Evolutionary conservation across 1,140 invertebrate genomes (phyloP), one percentile per base, ranked within the genome.

Genomic region (Pogonus chalceus): DNA sequence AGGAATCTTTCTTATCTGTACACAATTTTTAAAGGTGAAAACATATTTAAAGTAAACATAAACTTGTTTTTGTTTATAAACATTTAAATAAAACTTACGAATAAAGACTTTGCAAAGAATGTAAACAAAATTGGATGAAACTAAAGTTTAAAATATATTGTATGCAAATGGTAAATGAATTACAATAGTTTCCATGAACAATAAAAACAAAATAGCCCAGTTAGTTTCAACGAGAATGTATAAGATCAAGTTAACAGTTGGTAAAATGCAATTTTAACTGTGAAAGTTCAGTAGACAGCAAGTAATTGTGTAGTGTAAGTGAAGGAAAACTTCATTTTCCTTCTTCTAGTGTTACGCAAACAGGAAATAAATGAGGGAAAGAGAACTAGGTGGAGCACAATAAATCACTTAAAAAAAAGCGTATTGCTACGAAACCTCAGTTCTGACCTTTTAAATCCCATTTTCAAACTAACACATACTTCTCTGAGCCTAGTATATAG

Each of bases 231-330:
- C 26, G 26, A 4, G 26, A 31, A 14, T 14, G 26, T 10, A 43
- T 9, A n/a, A n/a, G n/a, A n/a, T 16, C 18, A 43, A 16, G 7
- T 43, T 43, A 43, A 43, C 9, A 43, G 7, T 43, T 43, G 18
- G 37, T 9, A 18, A 43, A 43, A 43, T 43, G 37, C 18, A 43
- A 43, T 43, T 43, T 43, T 43, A 43, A 43, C 37, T 12, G 37
- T 43, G 18, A 43, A 43, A 43, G 9, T 43, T 43, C 37, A 43
- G 37, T 18, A 18, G 18, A 43, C 37, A 18, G 18, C 3, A 4
- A 43, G 37, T 43, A 43, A 43, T 43, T 43, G 37, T 31, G 26
- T 43, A 10, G 37, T 31, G 14, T 4, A 7, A 43, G 3, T 43
- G 18, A 10, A 18, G 37, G 37, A 43, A 43, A 43, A 43, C 37